phyloP scores from a whole-genome alignment of 2,888 invertebrate species.

The Parochlus steinenii region DNA sequence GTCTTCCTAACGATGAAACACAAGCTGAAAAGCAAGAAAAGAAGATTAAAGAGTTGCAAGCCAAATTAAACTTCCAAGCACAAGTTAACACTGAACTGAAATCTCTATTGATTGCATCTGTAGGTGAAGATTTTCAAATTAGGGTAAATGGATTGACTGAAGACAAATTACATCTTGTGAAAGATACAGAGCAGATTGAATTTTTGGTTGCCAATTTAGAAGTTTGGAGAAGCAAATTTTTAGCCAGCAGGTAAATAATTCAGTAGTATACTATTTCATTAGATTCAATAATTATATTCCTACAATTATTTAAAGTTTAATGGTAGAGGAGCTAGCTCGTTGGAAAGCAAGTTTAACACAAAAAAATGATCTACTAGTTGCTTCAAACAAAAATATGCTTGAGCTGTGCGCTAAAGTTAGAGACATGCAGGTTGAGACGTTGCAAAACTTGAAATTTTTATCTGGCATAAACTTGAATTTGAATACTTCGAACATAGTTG shows the following conservation, averaged over 20 bases:
- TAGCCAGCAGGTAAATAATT: slow-evolving; percentile 62
- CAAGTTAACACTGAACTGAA: slow-evolving; percentile 87
- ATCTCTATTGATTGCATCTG: slow-evolving; percentile 81
- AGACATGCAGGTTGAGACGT: slow-evolving; percentile 26
- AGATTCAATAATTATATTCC: slow-evolving; percentile 15
- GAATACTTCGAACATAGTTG: slow-evolving; percentile 26
- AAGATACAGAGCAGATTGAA: slow-evolving; percentile 62
- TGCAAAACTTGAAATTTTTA: slow-evolving; percentile 27
- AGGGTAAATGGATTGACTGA: slow-evolving; percentile 81
- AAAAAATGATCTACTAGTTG: slow-evolving; percentile 26
- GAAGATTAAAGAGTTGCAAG: slow-evolving; percentile 55
- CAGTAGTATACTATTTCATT: neutral
- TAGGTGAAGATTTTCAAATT: slow-evolving; percentile 84
- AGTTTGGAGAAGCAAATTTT: slow-evolving; percentile 92
- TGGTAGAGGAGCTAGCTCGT: slow-evolving; percentile 81
- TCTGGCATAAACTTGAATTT: slow-evolving; percentile 26
- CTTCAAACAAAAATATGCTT: slow-evolving; percentile 25
- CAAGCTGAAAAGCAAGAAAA: slow-evolving; percentile 45
- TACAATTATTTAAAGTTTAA: slow-evolving; percentile 66
- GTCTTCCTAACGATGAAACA: slow-evolving; percentile 34
- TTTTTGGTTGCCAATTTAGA: slow-evolving; percentile 87
- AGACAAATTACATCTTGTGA: slow-evolving; percentile 48
- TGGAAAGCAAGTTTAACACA: slow-evolving; percentile 68
- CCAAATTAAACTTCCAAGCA: slow-evolving; percentile 71
- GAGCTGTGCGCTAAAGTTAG: slow-evolving; percentile 28